A percentile compares a stretch with the other conserved stretches of the same genome.
Conservation (phyloP, 1,140 invertebrate genomes). For the Theocolax elegans region DNA sequence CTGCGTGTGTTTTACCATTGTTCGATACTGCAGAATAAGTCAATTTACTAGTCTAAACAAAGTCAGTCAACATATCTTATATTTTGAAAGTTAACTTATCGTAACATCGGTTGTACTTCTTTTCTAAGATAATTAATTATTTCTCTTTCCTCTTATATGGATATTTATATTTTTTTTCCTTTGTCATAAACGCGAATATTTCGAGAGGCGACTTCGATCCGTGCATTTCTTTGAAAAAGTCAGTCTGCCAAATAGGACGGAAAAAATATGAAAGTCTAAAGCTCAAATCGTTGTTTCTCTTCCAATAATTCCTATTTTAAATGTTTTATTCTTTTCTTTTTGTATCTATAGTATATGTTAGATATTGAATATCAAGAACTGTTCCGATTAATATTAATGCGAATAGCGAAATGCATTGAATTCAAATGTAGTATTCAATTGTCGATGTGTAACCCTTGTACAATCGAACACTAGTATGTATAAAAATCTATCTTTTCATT, state of each 20-base stretch:
- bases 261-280: constrained; percentile 19
- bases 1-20: neutral
- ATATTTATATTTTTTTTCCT: too few species aligned
- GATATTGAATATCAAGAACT: neutral
- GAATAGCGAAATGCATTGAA: too few species aligned
- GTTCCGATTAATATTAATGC: too few species aligned
- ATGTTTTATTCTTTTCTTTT: too few species aligned
- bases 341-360: too few species aligned
- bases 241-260: neutral
- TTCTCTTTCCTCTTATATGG: neutral
- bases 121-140: neutral
- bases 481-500: too few species aligned
- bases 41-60: constrained; percentile 27
- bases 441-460: too few species aligned
- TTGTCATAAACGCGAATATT: too few species aligned
- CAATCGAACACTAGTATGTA: too few species aligned
- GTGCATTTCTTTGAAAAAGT: neutral
- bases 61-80: constrained; percentile 2
- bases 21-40: constrained; percentile 9
- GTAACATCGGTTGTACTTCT: constrained; percentile 2
- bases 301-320: neutral
- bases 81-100: constrained; percentile 6
- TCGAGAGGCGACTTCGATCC: constrained; percentile 18
- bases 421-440: too few species aligned
- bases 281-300: neutral